Base-by-base conservation (phyloP, 2,888 invertebrate species). In the Geotrupes spiniger region DNA sequence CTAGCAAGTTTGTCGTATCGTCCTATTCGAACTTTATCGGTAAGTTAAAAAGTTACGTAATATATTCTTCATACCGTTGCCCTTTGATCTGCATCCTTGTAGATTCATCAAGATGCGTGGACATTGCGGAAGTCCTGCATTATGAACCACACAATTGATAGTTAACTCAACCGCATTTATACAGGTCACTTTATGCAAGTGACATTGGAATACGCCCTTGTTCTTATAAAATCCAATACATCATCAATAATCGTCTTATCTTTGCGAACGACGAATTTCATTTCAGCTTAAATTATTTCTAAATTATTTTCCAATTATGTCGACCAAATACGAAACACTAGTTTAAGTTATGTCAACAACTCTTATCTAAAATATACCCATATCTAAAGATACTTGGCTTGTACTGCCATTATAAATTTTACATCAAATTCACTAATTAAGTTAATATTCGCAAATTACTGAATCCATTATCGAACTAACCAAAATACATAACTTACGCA, bases 111-210 rank as follows among this genome's bases (percentile, higher is more conserved):
- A 52, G 52, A 52, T 47, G 54, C 52, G 52, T 52, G 52, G 51
- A 49, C 48, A 44, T 48, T 51, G 63, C 63, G 68, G 68, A 66
- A 65, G 63, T 65, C 51, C 58, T 56, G 59, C 62, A 67, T 68
- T 66, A 66, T 46, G 47, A 49, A 48, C 38, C 37, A 48, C 56
- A 56, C 60, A 62, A 62, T 62, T 60, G 61, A 57, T 56, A 59
- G 54, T 60, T 61, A 59, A 59, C 49, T 51, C 44, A 49, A 52
- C 54, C 51, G 49, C 56, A 54, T 51, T 50, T 54, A 55, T 55
- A 58, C 55, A 53, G 54, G 53, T 58, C 54, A 59, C 51, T 58
- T 57, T 57, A 56, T 52, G 46, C 55, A 57, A 54, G 43, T 56
- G 57, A 52, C 52, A 57, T 54, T 55, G 57, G 53, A 44, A 37